Conservation (phyloP, 1,140 invertebrate species). For the Drosophila mojavensis region DNA sequence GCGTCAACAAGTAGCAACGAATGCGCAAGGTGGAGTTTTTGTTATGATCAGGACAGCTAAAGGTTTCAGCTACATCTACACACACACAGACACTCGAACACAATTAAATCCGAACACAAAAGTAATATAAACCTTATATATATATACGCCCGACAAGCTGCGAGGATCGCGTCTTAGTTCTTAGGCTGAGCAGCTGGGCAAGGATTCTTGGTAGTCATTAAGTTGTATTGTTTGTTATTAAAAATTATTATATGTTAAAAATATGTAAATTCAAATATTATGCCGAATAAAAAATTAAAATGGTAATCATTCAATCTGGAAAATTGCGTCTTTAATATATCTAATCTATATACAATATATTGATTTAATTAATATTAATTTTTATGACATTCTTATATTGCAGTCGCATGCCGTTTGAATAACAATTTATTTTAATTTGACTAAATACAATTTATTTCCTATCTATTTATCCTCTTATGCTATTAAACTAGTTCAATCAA, state of each 20-base stretch:
- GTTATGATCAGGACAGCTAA: slow-evolving; percentile 47
- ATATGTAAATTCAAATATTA: slow-evolving; percentile 59
- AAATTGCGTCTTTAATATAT: not conserved
- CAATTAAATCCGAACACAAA: slow-evolving; percentile 4
- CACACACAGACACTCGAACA: not conserved
- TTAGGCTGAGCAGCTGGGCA: slow-evolving; percentile 56
- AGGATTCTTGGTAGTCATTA: slow-evolving; percentile 78
- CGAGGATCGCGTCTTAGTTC: slow-evolving; percentile 18
- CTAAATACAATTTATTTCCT: not conserved
- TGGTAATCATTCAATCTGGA: slow-evolving; percentile 2
- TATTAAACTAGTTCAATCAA: too few species aligned
- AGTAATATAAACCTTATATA: slow-evolving; percentile 16
- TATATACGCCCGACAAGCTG: slow-evolving; percentile 10
- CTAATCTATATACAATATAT: not conserved
- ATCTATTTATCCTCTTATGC: not conserved
- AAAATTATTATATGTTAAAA: slow-evolving; percentile 63
- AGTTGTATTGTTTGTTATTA: slow-evolving; percentile 81
- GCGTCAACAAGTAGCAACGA: slow-evolving; percentile 82
- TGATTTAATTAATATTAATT: not conserved
- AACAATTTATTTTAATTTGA: not conserved
- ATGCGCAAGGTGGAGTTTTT: slow-evolving; percentile 75
- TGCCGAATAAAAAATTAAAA: slow-evolving; percentile 53
- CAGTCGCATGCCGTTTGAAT: not conserved
- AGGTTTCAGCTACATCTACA: slow-evolving; percentile 45
- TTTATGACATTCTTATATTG: not conserved